phyloP scores from a whole-genome alignment of 2,797 vertebrate genomes.

The Microctenopoma steveboyesi region DNA sequence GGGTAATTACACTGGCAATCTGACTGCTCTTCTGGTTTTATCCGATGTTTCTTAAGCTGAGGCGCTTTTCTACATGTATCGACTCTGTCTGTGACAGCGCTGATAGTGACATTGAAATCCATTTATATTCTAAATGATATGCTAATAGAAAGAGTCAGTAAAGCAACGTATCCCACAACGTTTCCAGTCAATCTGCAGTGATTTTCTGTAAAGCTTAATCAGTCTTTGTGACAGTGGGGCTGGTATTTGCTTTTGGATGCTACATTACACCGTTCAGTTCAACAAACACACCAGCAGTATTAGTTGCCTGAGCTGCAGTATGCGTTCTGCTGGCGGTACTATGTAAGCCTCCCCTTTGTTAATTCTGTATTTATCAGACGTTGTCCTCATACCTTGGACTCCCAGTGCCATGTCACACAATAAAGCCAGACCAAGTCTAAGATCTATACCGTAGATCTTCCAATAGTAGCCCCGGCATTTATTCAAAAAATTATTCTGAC shows the following conservation, averaged over 20 bases:
- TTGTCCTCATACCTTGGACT: constrained; percentile 10
- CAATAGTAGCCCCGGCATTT: too few species aligned
- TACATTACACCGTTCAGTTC: neutral
- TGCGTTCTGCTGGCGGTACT: neutral
- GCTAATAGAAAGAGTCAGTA: constrained; percentile 26
- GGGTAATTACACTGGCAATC: constrained; percentile 57
- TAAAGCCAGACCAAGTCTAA: constrained; percentile 8
- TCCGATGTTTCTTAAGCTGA: constrained; percentile 30
- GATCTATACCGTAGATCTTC: too few species aligned
- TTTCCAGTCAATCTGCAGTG: constrained; percentile 10
- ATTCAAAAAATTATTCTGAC: too few species aligned
- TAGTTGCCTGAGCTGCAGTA: neutral
- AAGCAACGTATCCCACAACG: constrained; percentile 1
- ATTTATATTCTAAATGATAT: constrained; percentile 29
- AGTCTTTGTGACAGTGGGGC: neutral
- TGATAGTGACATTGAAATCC: constrained; percentile 26
- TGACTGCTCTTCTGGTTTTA: constrained; percentile 46
- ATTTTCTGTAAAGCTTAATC: constrained; percentile 11
- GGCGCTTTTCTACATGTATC: constrained; percentile 22
- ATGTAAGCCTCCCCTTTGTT: constrained; percentile 6
- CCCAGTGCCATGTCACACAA: constrained; percentile 10
- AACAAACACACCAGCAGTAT: constrained; percentile 14
- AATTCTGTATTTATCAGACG: constrained; percentile 17
- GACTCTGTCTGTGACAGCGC: constrained; percentile 9
- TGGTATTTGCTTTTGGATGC: constrained; percentile 18